These are phyloP conservation scores for Eueides isabella DNA, from an alignment of 1,140 invertebrate species.

Conservation along the genomic window DNA sequence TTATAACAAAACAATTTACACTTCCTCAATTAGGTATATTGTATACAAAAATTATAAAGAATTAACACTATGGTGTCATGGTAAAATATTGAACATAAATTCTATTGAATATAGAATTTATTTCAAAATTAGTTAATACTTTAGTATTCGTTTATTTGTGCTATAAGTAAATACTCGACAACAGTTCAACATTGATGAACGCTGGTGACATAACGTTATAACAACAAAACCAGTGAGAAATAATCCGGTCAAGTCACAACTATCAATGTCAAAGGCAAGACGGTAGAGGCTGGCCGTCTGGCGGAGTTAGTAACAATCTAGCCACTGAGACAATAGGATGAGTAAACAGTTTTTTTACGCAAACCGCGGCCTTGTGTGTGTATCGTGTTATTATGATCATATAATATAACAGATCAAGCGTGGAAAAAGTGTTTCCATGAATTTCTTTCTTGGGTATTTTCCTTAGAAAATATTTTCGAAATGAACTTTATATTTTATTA, in stretches of 20 bases:
- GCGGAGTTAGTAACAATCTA: slow-evolving; percentile 18
- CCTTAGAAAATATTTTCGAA: not conserved
- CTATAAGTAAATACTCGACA: no score
- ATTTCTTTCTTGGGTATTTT: not conserved
- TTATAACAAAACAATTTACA: not conserved
- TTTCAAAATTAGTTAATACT: no score
- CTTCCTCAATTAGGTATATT: not conserved
- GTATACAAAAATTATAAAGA: not conserved
- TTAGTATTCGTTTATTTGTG: no score
- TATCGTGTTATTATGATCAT: slow-evolving; percentile 18
- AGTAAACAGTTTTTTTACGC: slow-evolving; percentile 47
- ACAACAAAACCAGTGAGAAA: slow-evolving; percentile 6
- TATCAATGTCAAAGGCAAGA: slow-evolving; percentile 24
- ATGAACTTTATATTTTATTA: not conserved
- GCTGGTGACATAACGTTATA: not conserved
- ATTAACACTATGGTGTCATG: no score
- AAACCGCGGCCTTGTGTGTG: slow-evolving; percentile 47
- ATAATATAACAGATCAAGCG: slow-evolving; percentile 19
- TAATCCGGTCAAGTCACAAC: slow-evolving; percentile 18
- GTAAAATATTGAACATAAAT: no score
- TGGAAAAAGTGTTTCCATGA: slow-evolving; percentile 13
- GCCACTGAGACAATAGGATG: slow-evolving; percentile 33
- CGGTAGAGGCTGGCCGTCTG: slow-evolving; percentile 16
- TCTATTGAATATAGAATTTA: no score
- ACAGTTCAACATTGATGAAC: no score